Base-by-base conservation (phyloP, 64 coral and sea anemone genomes). In the Orbicella faveolata region DNA sequence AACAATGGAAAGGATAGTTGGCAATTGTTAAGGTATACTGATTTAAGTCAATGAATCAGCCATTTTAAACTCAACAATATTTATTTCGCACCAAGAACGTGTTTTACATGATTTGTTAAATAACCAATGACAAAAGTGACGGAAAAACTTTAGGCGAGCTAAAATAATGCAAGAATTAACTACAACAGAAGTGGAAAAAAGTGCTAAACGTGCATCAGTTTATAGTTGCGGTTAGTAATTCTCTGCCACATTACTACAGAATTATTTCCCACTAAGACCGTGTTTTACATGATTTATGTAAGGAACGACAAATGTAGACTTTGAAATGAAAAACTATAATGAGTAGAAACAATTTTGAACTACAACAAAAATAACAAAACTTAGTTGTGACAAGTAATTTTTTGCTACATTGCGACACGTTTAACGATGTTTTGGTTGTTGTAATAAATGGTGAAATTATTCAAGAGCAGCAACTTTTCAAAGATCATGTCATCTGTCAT, bases 371-470 rank as follows among this genome's bases (percentile, higher is more conserved):
- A 73, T 73, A 26, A 73, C 21, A 73, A 73, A 17, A 20, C 2
- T 30, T 30, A 73, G 21, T 26, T 73, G 68, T n/a, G 14, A 0
- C 68, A 20, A 73, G 68, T 73, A 73, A 2, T 73, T 73, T 9
- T 73, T 20, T 73, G 68, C 68, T n/a, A 73, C 21, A 73, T 73
- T 73, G 6, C n/a, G 68, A 73, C 68, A 73, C 34, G 74, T 76
- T 76, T 76, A 2, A 76, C 35, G 14, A 76, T 76, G 74, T 76
- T 76, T 16, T 76, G 33, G 74, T 76, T 76, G 74, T 76, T 76
- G 74, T 76, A 19, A 63, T 63, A 63, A 63, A 63, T 63, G 0
- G 61, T 63, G 61, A 63, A 63, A 63, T 63, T 12, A 76, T 76
- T 76, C 74, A 76, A 76, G 74, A 39, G 74, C 16, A 76, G 33